Base-by-base conservation (phyloP, 37 sponge, comb jelly and placozoan species). In the Axinella damicornis region DNA sequence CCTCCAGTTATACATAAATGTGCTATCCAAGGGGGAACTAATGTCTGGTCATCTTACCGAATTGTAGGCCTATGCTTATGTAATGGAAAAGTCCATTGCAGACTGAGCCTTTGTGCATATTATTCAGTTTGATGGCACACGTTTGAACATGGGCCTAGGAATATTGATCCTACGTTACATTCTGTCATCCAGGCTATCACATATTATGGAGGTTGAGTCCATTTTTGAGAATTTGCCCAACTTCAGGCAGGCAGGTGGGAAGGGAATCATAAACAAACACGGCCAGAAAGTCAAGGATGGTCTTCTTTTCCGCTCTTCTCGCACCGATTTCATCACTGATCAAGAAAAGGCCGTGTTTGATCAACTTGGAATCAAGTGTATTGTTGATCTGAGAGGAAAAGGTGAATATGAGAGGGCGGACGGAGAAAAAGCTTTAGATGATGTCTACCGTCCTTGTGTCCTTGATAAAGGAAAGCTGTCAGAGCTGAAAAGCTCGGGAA, bases 161-260 rank as follows among this genome's bases (percentile, higher is more conserved):
- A 46, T 4, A 46, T 46, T 46, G 4, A 12, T 46, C 46, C 4
- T 46, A 12, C 9, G 46, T n/a, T n/a, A n/a, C n/a, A n/a, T 12
- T 46, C 46, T 46, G 46, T 46, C 46, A 46, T 46, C 9, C 9
- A 46, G 46, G 46, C 6, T 46, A 12, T 46, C 41, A 17, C 58
- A 57, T 30, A n/a, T n/a, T n/a, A 57, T 55, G 38, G 76, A 76
- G 30, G 59, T 24, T 40, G 60, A 71, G 36, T 25, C 62, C 19
- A 76, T 58, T 13, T 93, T 93, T 41, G 76, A 89, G 33, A 90
- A 91, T 56, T 37, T 94, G 40, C 89, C 92, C 38, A 94, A 94
- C 82, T 94, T 94, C 86, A 73, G 95, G 21, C 93, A 92, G 52
- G 89, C 89, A 13, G 92, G 95, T 6, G 89, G 92, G 2, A 61